These are phyloP conservation scores for Varecia variegata DNA, from an alignment of 2,797 vertebrate genomes.

Conservation along the genomic window DNA sequence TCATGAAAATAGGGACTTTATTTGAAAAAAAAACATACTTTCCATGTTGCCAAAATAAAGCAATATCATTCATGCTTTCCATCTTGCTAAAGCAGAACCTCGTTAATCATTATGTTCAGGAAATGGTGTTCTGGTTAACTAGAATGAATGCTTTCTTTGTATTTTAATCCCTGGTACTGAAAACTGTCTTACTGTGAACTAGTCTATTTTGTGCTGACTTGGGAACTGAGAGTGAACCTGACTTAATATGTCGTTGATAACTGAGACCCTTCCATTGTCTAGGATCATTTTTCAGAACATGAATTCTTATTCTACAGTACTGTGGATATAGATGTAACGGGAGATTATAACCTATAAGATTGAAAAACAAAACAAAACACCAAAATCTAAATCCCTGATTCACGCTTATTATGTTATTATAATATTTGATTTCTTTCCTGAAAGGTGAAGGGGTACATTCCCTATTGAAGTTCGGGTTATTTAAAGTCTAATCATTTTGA, in stretches of 20 bases:
- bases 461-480: neutral
- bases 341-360: neutral
- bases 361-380: neutral
- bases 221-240: neutral
- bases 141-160: neutral
- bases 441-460: neutral
- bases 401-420: neutral
- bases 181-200: neutral
- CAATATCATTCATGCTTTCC: conserved; percentile 10
- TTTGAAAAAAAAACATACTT: conserved; percentile 63
- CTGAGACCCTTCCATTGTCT: neutral
- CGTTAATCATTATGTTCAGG: neutral
- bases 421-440: conserved; percentile 28
- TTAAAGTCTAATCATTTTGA: conserved; percentile 38
- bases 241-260: neutral
- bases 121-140: neutral
- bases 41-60: conserved; percentile 57
- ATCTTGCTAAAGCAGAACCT: neutral
- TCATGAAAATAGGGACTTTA: conserved; percentile 67
- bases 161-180: neutral
- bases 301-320: conserved; percentile 27
- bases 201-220: neutral
- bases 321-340: neutral
- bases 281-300: neutral
- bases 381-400: conserved; percentile 4